These are phyloP conservation scores for Myrmophylax atrothorax DNA, from an alignment of 2,113 vertebrate species.

Conservation along the genomic window DNA sequence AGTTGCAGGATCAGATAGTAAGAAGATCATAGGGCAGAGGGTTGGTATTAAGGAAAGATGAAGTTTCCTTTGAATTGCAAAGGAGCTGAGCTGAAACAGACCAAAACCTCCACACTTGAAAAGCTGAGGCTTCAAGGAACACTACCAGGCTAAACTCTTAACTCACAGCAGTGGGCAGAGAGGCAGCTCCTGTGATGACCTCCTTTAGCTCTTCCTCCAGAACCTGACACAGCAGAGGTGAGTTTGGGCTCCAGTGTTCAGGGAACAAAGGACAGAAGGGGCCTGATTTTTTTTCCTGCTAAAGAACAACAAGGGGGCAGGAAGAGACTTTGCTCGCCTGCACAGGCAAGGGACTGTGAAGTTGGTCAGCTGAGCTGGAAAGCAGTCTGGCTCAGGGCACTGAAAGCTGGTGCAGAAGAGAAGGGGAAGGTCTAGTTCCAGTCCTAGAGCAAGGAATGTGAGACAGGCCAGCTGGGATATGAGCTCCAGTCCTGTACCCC, in stretches of 20 bases:
- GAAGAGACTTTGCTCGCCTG: not conserved
- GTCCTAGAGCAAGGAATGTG: not conserved
- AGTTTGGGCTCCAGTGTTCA: not conserved
- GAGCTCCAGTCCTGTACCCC: not conserved
- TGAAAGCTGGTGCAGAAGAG: accelerated
- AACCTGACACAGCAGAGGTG: not conserved
- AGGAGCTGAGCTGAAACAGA: not conserved
- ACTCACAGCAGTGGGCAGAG: not conserved
- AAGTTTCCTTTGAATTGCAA: not conserved
- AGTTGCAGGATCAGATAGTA: not conserved
- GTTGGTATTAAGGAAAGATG: not conserved
- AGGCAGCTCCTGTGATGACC: not conserved
- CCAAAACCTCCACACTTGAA: not conserved
- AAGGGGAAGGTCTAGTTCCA: not conserved
- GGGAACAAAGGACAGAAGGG: not conserved
- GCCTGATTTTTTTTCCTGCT: not conserved
- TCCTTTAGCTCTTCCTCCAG: not conserved
- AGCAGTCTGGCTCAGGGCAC: not conserved
- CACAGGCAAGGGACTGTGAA: not conserved
- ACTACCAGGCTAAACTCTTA: not conserved
- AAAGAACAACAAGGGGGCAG: not conserved
- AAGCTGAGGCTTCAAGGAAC: not conserved
- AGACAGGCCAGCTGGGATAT: not conserved
- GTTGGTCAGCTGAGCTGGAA: not conserved
- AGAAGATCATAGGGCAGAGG: not conserved